Evolutionary conservation across 2,797 vertebrate genomes (phyloP).

Genomic region (Mormyrus proboscirostris): DNA sequence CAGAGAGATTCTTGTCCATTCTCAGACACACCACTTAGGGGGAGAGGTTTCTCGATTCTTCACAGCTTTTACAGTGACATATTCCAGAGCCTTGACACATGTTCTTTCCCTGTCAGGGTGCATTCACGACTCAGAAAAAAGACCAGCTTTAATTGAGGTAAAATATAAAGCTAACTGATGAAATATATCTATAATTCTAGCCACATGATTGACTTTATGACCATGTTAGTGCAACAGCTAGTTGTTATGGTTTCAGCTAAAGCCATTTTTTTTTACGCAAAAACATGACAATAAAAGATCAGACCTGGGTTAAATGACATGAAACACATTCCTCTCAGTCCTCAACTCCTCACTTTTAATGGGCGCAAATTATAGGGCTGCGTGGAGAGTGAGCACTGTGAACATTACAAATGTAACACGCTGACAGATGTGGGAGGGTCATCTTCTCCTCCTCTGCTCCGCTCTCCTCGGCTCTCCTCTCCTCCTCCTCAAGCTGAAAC

Average conservation of each 20-base stretch:
- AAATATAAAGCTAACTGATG: conserved; percentile 80
- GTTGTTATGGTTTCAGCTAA: conserved; percentile 90
- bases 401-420: conserved; percentile 75
- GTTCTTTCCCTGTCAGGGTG: conserved; percentile 28
- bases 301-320: conserved; percentile 59
- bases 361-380: conserved; percentile 78
- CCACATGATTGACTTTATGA: conserved; percentile 96
- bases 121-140: conserved; percentile 48
- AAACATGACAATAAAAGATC: conserved; percentile 65
- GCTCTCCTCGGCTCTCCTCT: conserved; percentile 41
- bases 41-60: background rate
- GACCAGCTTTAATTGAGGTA: conserved; percentile 62
- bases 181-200: conserved; percentile 87
- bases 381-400: conserved; percentile 68
- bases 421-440: conserved; percentile 68
- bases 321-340: conserved; percentile 50
- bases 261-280: conserved; percentile 69
- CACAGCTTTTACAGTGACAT: background rate
- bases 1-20: background rate
- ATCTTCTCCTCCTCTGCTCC: conserved; percentile 65
- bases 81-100: background rate
- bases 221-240: conserved; percentile 81
- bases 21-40: background rate
- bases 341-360: conserved; percentile 70
- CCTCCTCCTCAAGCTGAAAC: conserved; percentile 48